Conservation (phyloP, 2,113 vertebrate genomes). For the Cyphomyrus discorhynchus region DNA sequence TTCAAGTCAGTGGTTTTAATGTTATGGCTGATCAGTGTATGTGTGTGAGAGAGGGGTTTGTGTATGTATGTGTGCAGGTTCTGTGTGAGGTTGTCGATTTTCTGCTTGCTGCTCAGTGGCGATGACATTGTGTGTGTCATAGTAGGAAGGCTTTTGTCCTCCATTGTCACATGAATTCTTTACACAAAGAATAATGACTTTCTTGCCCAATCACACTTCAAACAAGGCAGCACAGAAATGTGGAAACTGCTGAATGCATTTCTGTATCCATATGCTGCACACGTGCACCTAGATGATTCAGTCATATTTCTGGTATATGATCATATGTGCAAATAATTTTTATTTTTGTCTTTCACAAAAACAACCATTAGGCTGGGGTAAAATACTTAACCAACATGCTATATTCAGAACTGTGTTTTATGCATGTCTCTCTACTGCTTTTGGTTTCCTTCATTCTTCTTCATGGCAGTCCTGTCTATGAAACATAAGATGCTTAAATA, state of each 20-base stretch:
- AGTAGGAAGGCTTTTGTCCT: not conserved
- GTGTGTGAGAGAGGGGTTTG: not conserved
- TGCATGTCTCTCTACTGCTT: not conserved
- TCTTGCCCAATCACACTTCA: not conserved
- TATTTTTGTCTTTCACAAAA: not conserved
- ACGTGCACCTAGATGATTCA: not conserved
- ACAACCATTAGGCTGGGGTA: not conserved
- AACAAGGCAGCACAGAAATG: not conserved
- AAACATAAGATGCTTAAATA: not conserved
- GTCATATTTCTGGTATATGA: not conserved
- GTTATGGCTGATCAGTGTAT: not conserved
- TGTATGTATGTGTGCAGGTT: not conserved
- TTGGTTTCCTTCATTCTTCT: not conserved
- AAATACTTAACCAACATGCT: not conserved
- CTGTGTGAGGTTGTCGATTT: not conserved
- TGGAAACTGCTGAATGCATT: not conserved
- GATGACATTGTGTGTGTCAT: not conserved
- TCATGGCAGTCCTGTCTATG: not conserved
- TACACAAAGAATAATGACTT: not conserved
- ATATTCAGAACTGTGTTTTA: not conserved
- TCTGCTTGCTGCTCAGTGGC: not conserved
- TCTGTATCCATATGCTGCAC: not conserved
- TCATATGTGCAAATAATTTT: not conserved
- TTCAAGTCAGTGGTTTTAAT: not conserved
- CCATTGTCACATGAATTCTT: not conserved